phyloP scores from a whole-genome alignment of 1,140 invertebrate species.

The Bradynema listronoti region DNA sequence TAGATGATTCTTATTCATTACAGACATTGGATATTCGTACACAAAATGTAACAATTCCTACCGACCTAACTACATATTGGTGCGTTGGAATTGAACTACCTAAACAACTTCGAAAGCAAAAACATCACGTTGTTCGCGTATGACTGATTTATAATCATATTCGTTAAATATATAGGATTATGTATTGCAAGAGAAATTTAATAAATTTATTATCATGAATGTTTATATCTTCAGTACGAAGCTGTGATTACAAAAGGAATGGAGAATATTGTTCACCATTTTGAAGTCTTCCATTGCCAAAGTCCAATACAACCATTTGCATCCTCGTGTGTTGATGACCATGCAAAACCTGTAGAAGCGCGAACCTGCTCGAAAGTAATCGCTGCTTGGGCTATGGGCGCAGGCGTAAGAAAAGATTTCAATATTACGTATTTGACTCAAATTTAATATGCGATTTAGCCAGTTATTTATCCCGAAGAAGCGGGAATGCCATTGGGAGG shows the following conservation, averaged over 20 bases:
- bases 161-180: neutral
- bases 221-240: constrained; percentile 67
- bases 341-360: constrained; percentile 67
- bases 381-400: constrained; percentile 96
- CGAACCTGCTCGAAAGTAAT: constrained; percentile 76
- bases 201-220: neutral
- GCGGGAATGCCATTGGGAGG: constrained; percentile 87
- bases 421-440: neutral
- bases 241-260: constrained; percentile 71
- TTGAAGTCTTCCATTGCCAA: constrained; percentile 74
- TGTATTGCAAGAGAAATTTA: too few relatives aligned
- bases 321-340: constrained; percentile 69
- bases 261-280: constrained; percentile 84
- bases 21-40: constrained; percentile 36
- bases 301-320: constrained; percentile 65
- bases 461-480: constrained; percentile 66
- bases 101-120: constrained; percentile 63
- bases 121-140: constrained; percentile 69
- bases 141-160: neutral
- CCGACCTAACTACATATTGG: constrained; percentile 88
- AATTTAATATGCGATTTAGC: constrained; percentile 44
- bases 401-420: constrained; percentile 59
- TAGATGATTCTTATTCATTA: neutral
- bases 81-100: constrained; percentile 66
- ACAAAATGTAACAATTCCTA: constrained; percentile 70